Evolutionary conservation across 2,797 vertebrate species (phyloP).

Genomic region (Halcyon chelicuti): DNA sequence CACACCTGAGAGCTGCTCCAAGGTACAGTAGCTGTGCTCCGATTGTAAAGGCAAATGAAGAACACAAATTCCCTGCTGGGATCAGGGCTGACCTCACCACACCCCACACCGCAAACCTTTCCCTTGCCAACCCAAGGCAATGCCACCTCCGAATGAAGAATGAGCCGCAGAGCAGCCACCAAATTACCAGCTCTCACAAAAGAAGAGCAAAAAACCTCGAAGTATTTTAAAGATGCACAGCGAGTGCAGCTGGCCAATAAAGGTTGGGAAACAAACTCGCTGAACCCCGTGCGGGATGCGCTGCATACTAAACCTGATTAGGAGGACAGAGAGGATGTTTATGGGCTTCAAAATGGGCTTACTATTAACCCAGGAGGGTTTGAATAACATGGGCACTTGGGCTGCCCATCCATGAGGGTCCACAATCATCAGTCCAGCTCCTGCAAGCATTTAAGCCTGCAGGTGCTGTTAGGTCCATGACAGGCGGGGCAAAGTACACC

Average conservation of each 20-base stretch:
- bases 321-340: constrained; percentile 63
- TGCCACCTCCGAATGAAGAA: constrained; percentile 88
- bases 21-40: constrained; percentile 83
- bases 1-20: constrained; percentile 85
- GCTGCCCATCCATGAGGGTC: background rate
- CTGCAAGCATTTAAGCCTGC: fast-evolving
- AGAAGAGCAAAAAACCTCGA: constrained; percentile 73
- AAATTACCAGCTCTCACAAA: constrained; percentile 81
- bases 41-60: constrained; percentile 88
- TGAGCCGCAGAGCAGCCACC: constrained; percentile 83
- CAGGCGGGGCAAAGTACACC: fast-evolving
- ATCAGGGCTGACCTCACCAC: constrained; percentile 82
- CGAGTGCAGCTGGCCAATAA: constrained; percentile 71
- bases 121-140: constrained; percentile 84
- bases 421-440: background rate
- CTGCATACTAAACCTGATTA: constrained; percentile 72
- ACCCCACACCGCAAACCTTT: constrained; percentile 81
- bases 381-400: constrained; percentile 43
- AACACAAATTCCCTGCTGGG: constrained; percentile 86
- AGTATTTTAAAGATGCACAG: constrained; percentile 79
- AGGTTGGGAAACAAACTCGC: constrained; percentile 70
- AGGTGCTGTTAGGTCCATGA: background rate
- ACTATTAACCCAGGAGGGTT: constrained; percentile 37
- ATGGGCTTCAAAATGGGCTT: constrained; percentile 60
- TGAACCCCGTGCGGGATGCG: constrained; percentile 46